A percentile compares a stretch with the other conserved stretches of the same genome.
These are phyloP conservation scores for Melanotaenia trifasciata DNA, from an alignment of 2,797 vertebrate genomes.

Conservation along the genomic window DNA sequence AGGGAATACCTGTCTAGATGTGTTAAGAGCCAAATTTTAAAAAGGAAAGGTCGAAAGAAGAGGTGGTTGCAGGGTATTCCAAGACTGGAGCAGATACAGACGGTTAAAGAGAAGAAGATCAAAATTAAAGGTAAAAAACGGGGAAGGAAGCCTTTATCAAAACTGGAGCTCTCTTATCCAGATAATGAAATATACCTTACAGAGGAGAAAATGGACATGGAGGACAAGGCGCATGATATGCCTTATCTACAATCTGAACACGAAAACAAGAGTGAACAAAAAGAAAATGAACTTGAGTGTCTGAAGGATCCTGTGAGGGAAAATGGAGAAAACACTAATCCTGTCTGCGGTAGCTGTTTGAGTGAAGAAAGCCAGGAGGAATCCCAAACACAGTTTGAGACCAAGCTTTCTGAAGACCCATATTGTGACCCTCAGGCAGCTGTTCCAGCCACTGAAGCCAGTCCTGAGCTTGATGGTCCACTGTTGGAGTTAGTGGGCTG, in stretches of 20 bases:
- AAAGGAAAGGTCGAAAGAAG: constrained; percentile 82
- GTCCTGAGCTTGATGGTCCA: constrained; percentile 67
- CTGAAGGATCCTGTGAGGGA: constrained; percentile 21
- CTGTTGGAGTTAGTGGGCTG: constrained; percentile 51
- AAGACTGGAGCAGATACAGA: constrained; percentile 56
- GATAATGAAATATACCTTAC: constrained; percentile 79
- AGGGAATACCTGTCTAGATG: constrained; percentile 81
- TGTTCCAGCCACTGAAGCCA: constrained; percentile 39
- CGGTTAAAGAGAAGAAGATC: constrained; percentile 48
- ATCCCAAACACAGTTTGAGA: not conserved
- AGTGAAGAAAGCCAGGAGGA: constrained; percentile 19
- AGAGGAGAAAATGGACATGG: constrained; percentile 29
- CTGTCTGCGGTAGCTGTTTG: not conserved
- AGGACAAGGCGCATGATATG: constrained; percentile 22
- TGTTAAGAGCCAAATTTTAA: constrained; percentile 80
- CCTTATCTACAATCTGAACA: constrained; percentile 38
- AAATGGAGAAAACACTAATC: constrained; percentile 22
- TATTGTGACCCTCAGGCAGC: constrained; percentile 5
- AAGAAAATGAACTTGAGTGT: constrained; percentile 15
- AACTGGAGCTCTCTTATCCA: constrained; percentile 79
- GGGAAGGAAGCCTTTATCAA: constrained; percentile 65
- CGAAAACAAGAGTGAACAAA: constrained; percentile 5
- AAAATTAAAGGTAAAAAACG: constrained; percentile 61
- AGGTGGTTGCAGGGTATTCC: constrained; percentile 78
- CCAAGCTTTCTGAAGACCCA: constrained; percentile 12